A percentile compares a stretch with the other conserved stretches of the same genome.
Evolutionary conservation across 2,797 vertebrate species (phyloP).

Genomic region (Thripadectes ignobilis): DNA sequence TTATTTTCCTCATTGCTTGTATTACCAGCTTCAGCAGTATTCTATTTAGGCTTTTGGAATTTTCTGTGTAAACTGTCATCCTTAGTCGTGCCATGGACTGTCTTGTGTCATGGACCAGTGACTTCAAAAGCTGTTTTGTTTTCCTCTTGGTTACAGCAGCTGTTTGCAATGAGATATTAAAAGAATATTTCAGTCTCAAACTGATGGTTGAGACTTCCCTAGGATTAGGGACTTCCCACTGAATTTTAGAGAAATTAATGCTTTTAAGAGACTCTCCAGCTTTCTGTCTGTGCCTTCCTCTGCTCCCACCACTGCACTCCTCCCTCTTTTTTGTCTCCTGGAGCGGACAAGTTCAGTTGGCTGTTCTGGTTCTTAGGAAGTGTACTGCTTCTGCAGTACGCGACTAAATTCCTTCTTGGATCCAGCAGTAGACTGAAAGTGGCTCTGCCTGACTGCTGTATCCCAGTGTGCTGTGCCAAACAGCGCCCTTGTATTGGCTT

Average conservation of each 20-base stretch:
- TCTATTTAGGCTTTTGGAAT: neutral
- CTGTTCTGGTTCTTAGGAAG: neutral
- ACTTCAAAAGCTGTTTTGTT: neutral
- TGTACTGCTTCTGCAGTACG: rapidly evolving
- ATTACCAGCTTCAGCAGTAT: neutral
- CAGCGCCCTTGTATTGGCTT: neutral
- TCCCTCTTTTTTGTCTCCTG: neutral
- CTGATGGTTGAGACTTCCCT: neutral
- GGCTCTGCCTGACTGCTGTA: neutral
- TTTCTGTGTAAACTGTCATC: neutral
- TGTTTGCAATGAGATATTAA: neutral
- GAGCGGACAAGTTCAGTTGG: no score
- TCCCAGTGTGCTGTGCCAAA: neutral
- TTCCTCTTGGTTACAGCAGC: neutral
- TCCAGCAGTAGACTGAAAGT: neutral
- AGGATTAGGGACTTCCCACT: neutral
- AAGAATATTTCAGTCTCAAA: neutral
- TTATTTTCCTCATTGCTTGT: neutral
- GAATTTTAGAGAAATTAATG: neutral
- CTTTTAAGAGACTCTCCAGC: neutral
- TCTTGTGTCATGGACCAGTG: neutral
- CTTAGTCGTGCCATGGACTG: neutral
- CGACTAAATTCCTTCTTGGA: neutral
- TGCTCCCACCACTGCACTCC: neutral
- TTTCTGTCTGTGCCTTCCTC: neutral